Conservation (phyloP, 2,888 invertebrate genomes). For the Clusia tigrina region DNA sequence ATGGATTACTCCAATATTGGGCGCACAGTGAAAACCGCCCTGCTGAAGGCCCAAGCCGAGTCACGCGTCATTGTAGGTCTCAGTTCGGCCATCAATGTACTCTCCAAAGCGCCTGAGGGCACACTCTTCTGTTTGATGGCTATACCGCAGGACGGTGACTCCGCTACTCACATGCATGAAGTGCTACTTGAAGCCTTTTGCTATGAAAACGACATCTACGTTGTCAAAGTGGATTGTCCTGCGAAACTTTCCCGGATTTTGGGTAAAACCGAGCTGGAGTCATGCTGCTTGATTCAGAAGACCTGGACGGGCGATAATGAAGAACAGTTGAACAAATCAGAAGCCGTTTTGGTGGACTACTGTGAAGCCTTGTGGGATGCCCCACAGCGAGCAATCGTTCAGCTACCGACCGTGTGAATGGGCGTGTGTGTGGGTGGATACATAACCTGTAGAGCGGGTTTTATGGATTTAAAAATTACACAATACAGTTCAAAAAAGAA, state of each 20-base stretch:
- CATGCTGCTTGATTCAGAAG: slow-evolving; percentile 65
- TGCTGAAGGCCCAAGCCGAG: slow-evolving; percentile 60
- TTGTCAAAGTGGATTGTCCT: slow-evolving; percentile 72
- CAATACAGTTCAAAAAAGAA: slow-evolving; percentile 25
- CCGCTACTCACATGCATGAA: slow-evolving; percentile 80
- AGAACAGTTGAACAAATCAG: slow-evolving; percentile 69
- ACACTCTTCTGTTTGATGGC: slow-evolving; percentile 76
- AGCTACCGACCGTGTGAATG: slow-evolving; percentile 71
- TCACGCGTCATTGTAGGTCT: slow-evolving; percentile 63
- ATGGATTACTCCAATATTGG: slow-evolving; percentile 59
- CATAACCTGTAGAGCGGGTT: slow-evolving; percentile 38
- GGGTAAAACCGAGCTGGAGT: slow-evolving; percentile 67
- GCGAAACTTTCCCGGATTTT: slow-evolving; percentile 66
- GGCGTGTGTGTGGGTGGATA: slow-evolving; percentile 9
- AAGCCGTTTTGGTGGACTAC: slow-evolving; percentile 72
- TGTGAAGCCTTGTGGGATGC: slow-evolving; percentile 74
- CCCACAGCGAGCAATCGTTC: slow-evolving; percentile 71
- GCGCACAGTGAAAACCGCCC: slow-evolving; percentile 58
- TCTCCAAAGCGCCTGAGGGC: slow-evolving; percentile 66
- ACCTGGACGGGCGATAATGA: slow-evolving; percentile 56
- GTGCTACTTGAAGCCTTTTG: slow-evolving; percentile 81
- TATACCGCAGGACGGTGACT: slow-evolving; percentile 74
- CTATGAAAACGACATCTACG: slow-evolving; percentile 79
- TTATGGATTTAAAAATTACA: slow-evolving; percentile 36
- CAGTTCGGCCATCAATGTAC: slow-evolving; percentile 59